phyloP scores from a whole-genome alignment of 2,113 vertebrate species.

The Agapornis roseicollis region DNA sequence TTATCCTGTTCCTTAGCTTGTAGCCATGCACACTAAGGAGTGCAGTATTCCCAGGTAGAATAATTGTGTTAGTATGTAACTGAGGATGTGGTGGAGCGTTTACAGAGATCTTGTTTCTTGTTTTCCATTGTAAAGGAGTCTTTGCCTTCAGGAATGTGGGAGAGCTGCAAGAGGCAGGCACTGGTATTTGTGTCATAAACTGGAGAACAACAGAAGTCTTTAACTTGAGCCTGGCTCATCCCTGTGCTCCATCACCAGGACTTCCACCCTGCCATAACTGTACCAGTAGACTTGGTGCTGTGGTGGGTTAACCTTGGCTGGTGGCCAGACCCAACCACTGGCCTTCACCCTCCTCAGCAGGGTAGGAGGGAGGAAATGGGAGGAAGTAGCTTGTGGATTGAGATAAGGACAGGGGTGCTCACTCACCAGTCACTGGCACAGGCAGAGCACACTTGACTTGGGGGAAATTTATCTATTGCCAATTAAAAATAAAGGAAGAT shows the following conservation, averaged over 20 bases:
- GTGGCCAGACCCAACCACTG: background rate
- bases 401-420: background rate
- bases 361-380: background rate
- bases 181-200: background rate
- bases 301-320: background rate
- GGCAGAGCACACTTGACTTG: background rate
- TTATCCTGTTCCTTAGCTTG: background rate
- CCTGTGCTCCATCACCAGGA: background rate
- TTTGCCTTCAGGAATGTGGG: background rate
- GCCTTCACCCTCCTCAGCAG: background rate
- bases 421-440: background rate
- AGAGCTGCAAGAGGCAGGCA: background rate
- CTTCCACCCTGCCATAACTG: background rate
- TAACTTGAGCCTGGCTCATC: background rate
- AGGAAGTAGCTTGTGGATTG: rapidly evolving
- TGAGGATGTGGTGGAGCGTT: background rate
- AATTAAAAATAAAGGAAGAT: background rate
- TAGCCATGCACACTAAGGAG: background rate
- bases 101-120: background rate
- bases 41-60: background rate
- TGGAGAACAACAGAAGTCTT: background rate
- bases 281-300: rapidly evolving
- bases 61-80: background rate
- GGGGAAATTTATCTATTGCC: background rate
- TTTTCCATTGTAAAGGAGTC: background rate